phyloP scores from a whole-genome alignment of 2,888 invertebrate species.

The Lydus trimaculatus region DNA sequence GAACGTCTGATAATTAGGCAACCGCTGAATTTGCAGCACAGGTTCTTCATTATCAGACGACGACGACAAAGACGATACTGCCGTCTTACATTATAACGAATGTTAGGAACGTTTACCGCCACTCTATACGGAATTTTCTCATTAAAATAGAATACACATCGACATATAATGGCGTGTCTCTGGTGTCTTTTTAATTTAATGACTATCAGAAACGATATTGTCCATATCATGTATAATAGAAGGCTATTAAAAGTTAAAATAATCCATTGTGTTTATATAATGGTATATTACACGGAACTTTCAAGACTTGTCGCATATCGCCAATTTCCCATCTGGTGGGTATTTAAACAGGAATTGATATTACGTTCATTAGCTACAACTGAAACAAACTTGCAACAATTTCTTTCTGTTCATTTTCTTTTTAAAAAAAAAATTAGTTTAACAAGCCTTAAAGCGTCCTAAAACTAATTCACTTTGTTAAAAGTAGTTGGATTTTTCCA shows the following conservation, averaged over 20 bases:
- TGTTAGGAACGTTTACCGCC: neutral
- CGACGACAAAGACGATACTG: conserved; percentile 15
- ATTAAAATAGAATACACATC: neutral
- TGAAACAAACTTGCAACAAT: neutral
- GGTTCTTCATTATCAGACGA: conserved; percentile 42
- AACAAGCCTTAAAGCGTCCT: neutral
- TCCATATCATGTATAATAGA: neutral
- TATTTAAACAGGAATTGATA: neutral
- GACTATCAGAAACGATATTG: neutral
- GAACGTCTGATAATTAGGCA: conserved; percentile 53
- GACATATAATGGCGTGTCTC: neutral
- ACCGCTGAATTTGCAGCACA: conserved; percentile 45
- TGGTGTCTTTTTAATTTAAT: conserved; percentile 1
- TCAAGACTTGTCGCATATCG: neutral
- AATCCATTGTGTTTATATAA: neutral
- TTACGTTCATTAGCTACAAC: neutral
- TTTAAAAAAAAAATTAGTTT: neutral
- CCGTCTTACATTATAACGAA: conserved; percentile 5
- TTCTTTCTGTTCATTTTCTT: neutral
- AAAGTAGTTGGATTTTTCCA: neutral
- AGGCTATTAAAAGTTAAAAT: neutral
- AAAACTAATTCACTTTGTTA: neutral
- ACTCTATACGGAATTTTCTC: conserved; percentile 2
- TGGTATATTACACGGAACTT: neutral
- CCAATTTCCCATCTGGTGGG: neutral